A percentile compares a stretch with the other conserved stretches of the same genome.
Evolutionary conservation across 2,888 invertebrate species (phyloP).

Genomic region (Metopia argyrocephala): DNA sequence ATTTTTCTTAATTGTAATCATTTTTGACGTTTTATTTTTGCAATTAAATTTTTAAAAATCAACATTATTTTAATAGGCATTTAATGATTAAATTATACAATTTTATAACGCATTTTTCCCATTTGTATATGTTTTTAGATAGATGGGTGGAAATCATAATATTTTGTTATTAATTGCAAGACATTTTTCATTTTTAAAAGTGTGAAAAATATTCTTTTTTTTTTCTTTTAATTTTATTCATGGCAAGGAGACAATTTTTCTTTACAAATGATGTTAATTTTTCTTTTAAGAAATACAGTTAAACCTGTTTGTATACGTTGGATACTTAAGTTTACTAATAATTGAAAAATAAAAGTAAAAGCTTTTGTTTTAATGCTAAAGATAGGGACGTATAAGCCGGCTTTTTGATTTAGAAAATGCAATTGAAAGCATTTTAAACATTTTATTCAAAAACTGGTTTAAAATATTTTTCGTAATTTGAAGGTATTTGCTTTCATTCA

Average conservation of each 20-base stretch:
- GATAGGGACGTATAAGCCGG: too few relatives aligned
- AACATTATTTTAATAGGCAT: slow-evolving; percentile 41
- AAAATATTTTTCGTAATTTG: too few relatives aligned
- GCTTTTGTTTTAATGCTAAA: too few relatives aligned
- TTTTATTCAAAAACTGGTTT: too few relatives aligned
- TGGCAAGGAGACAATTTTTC: neutral
- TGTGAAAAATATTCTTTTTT: slow-evolving; percentile 28
- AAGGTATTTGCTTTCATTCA: too few relatives aligned
- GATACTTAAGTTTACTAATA: too few relatives aligned
- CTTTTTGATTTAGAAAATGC: too few relatives aligned
- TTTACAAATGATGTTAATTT: too few relatives aligned
- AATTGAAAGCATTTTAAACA: too few relatives aligned
- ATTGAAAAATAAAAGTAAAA: too few relatives aligned
- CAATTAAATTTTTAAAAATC: slow-evolving; percentile 35
- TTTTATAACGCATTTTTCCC: slow-evolving; percentile 34
- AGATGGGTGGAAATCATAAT: neutral
- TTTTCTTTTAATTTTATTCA: neutral
- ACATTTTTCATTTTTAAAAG: slow-evolving; percentile 21
- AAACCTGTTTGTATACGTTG: too few relatives aligned
- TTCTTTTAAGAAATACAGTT: too few relatives aligned
- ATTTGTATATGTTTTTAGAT: neutral
- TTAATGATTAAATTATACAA: slow-evolving; percentile 49
- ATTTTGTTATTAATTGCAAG: slow-evolving; percentile 21
- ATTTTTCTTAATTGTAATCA: slow-evolving; percentile 22
- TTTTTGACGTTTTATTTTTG: slow-evolving; percentile 23